These are phyloP conservation scores for Caiman crocodilus DNA, from an alignment of 2,797 vertebrate species.

Conservation along the genomic window DNA sequence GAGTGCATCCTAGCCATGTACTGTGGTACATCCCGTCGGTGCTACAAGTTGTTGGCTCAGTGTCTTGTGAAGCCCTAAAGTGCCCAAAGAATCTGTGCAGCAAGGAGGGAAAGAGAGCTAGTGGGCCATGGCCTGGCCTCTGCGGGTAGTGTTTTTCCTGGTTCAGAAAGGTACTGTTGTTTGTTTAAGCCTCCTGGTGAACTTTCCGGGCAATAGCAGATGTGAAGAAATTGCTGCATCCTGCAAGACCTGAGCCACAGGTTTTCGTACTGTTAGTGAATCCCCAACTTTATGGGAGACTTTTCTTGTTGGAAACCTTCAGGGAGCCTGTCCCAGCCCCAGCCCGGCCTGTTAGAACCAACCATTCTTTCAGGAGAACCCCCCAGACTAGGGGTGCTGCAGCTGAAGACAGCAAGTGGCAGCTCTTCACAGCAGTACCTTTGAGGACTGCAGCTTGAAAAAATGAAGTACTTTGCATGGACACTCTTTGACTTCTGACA, in stretches of 20 bases:
- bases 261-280: background rate
- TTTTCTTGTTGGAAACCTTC: background rate
- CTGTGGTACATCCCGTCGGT: background rate
- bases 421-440: background rate
- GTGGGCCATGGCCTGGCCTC: background rate
- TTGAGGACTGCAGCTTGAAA: background rate
- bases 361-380: background rate
- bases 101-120: background rate
- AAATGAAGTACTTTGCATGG: too few species aligned
- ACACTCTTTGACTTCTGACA: background rate
- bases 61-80: background rate
- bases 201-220: background rate
- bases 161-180: background rate
- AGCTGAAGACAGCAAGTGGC: background rate
- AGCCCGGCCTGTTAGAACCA: background rate
- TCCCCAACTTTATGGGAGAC: background rate
- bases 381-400: background rate
- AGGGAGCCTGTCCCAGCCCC: background rate
- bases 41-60: too few species aligned
- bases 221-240: background rate
- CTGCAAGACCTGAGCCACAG: background rate
- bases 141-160: background rate
- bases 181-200: background rate
- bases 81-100: background rate
- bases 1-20: background rate